These are phyloP conservation scores for Sebastes hopkinsi DNA, from an alignment of 2,797 vertebrate species.

Conservation along the genomic window DNA sequence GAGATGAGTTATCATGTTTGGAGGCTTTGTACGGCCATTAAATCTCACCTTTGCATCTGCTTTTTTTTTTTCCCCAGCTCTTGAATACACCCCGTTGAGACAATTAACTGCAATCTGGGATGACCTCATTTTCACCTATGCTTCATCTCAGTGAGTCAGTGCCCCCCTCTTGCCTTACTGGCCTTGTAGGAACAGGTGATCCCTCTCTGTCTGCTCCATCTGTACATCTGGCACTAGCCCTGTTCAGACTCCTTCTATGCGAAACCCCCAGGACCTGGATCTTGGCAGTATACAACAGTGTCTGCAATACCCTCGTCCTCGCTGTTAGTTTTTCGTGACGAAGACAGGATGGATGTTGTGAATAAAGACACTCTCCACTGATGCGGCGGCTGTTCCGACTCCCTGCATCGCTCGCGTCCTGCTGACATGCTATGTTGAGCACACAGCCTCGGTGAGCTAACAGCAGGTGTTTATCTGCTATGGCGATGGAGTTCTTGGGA, in stretches of 20 bases:
- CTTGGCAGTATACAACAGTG: slow-evolving; percentile 8
- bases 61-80: slow-evolving; percentile 3
- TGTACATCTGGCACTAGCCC: slow-evolving; percentile 45
- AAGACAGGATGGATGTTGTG: slow-evolving; percentile 14
- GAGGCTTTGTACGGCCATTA: slow-evolving; percentile 4
- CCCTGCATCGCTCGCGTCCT: neutral
- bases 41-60: slow-evolving; percentile 14
- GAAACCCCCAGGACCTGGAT: slow-evolving; percentile 22
- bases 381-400: neutral
- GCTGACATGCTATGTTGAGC: neutral
- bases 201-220: slow-evolving; percentile 52
- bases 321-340: slow-evolving; percentile 3
- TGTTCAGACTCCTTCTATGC: slow-evolving; percentile 16
- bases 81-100: slow-evolving; percentile 5
- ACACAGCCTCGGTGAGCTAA: neutral
- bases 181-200: slow-evolving; percentile 54
- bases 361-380: slow-evolving; percentile 12
- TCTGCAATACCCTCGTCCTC: slow-evolving; percentile 6
- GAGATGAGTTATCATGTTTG: slow-evolving; percentile 24
- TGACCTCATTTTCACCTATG: slow-evolving; percentile 52
- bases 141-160: slow-evolving; percentile 48
- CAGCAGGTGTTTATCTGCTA: neutral
- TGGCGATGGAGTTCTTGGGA: neutral
- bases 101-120: slow-evolving; percentile 22
- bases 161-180: slow-evolving; percentile 26